A percentile compares a stretch with the other conserved stretches of the same genome.
These are phyloP conservation scores for Phylloscopus trochiloides DNA, from an alignment of 2,113 vertebrate species.

Conservation along the genomic window DNA sequence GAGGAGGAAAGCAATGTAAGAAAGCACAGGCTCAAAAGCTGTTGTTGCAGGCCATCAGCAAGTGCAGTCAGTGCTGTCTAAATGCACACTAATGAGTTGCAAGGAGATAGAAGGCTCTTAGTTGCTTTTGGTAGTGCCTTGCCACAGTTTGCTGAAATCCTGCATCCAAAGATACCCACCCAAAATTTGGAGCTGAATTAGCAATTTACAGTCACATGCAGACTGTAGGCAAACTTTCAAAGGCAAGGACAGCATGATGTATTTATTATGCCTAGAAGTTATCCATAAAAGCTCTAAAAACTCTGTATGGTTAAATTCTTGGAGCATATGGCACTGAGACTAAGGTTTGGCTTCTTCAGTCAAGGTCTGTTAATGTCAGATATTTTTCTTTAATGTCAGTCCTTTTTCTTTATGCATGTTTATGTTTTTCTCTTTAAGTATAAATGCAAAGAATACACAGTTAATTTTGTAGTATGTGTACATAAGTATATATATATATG, in stretches of 20 bases:
- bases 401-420: background rate
- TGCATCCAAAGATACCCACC: background rate
- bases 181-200: background rate
- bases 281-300: background rate
- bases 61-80: background rate
- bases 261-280: background rate
- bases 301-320: background rate
- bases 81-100: background rate
- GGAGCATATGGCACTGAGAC: background rate
- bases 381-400: background rate
- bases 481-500: background rate
- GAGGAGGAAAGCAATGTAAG: background rate
- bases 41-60: background rate
- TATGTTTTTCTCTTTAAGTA: background rate
- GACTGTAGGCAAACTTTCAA: background rate
- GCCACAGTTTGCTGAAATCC: background rate
- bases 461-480: background rate
- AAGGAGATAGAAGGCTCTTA: background rate
- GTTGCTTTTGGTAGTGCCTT: background rate
- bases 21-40: background rate
- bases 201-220: background rate
- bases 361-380: background rate
- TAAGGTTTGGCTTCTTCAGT: background rate
- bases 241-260: background rate
- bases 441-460: background rate